These are phyloP conservation scores for Drosophila tani DNA, from an alignment of 1,140 invertebrate species.

Conservation along the genomic window DNA sequence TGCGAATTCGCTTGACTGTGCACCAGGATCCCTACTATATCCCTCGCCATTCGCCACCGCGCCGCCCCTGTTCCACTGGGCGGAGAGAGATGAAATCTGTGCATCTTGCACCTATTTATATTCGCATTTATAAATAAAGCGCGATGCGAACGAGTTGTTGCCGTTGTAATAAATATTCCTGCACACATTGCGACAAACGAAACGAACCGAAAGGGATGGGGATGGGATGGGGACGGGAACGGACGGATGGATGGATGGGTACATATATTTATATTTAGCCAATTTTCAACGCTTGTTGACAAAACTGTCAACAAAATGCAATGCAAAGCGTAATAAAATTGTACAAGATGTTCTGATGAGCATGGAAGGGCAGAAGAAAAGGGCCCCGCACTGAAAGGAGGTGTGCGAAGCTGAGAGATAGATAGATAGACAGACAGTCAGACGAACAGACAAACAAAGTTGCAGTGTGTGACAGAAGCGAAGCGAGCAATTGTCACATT, in stretches of 20 bases:
- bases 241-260: conserved; percentile 36
- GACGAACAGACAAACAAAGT: conserved; percentile 55
- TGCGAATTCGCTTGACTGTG: conserved; percentile 82
- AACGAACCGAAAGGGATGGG: conserved; percentile 18
- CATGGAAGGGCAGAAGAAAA: conserved; percentile 1
- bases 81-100: conserved; percentile 68
- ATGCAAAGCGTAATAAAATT: conserved; percentile 83
- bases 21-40: conserved; percentile 29
- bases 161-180: conserved; percentile 81
- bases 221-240: neutral
- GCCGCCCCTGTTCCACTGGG: neutral
- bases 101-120: conserved; percentile 78
- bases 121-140: conserved; percentile 81
- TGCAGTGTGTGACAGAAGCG: conserved; percentile 48
- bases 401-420: conserved; percentile 20
- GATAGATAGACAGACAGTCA: neutral
- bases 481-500: conserved; percentile 71
- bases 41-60: conserved; percentile 13
- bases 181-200: conserved; percentile 60
- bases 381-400: neutral
- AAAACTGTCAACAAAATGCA: conserved; percentile 84
- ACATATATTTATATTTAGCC: conserved; percentile 84
- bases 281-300: conserved; percentile 85
- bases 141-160: conserved; percentile 76
- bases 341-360: conserved; percentile 64